Evolutionary conservation across 2,888 invertebrate genomes (phyloP).

Genomic region (Endotricha flammealis): DNA sequence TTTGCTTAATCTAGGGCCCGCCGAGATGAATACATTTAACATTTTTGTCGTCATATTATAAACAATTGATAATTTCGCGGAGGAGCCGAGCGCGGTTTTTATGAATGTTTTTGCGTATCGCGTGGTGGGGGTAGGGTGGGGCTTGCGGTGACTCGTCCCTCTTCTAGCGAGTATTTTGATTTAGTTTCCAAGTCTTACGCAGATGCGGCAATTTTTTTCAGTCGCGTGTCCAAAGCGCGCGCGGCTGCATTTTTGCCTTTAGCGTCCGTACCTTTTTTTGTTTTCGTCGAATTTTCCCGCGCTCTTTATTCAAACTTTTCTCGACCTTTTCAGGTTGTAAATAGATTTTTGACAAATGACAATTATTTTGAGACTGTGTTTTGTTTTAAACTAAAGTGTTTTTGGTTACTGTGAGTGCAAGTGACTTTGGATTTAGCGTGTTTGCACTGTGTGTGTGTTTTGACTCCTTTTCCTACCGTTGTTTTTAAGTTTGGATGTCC

Average conservation of each 20-base stretch:
- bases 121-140: slow-evolving; percentile 73
- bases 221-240: slow-evolving; percentile 72
- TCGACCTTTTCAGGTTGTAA: slow-evolving; percentile 42
- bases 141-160: slow-evolving; percentile 71
- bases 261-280: slow-evolving; percentile 38
- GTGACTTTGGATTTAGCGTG: slow-evolving; percentile 48
- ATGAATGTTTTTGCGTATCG: slow-evolving; percentile 74
- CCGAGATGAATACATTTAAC: slow-evolving; percentile 53
- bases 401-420: slow-evolving; percentile 32
- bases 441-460: slow-evolving; percentile 36
- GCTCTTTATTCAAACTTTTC: slow-evolving; percentile 33
- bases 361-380: slow-evolving; percentile 36
- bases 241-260: slow-evolving; percentile 55
- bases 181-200: slow-evolving; percentile 77
- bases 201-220: slow-evolving; percentile 75
- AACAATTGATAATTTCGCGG: slow-evolving; percentile 73
- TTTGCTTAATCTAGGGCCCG: slow-evolving; percentile 54
- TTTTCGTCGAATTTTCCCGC: slow-evolving; percentile 47
- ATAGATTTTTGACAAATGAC: slow-evolving; percentile 36
- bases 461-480: slow-evolving; percentile 29
- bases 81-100: slow-evolving; percentile 68
- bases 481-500: slow-evolving; percentile 60
- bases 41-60: slow-evolving; percentile 64
- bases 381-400: slow-evolving; percentile 25
- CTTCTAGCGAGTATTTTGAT: slow-evolving; percentile 76